Evolutionary conservation across 2,888 invertebrate species (phyloP).

Genomic region (Pristionchus mayeri): DNA sequence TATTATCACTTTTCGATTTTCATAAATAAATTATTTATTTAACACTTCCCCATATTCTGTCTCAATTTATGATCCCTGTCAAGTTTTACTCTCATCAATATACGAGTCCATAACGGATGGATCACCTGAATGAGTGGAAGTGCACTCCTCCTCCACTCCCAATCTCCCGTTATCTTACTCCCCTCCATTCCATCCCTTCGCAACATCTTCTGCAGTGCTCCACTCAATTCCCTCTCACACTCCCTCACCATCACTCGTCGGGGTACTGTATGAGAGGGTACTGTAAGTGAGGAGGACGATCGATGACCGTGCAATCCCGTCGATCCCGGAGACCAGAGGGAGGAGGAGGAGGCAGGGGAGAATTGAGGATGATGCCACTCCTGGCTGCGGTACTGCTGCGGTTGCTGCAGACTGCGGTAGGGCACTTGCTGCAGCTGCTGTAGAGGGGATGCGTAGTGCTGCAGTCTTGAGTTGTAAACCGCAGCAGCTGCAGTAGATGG

Average conservation of each 20-base stretch:
- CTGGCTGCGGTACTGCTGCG: not conserved
- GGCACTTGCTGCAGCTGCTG: slow-evolving; percentile 4
- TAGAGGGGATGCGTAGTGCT: not conserved
- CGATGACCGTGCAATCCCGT: not conserved
- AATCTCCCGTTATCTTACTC: not conserved
- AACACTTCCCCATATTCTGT: not conserved
- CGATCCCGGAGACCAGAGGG: slow-evolving; percentile 13
- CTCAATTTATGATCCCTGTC: not conserved
- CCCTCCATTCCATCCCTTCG: slow-evolving; percentile 21
- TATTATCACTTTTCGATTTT: not conserved
- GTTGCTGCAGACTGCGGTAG: not conserved
- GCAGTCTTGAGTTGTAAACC: not conserved
- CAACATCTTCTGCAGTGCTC: slow-evolving; percentile 44
- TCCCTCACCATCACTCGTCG: slow-evolving; percentile 38
- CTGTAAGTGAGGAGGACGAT: slow-evolving; percentile 17
- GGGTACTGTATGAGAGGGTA: slow-evolving; percentile 27
- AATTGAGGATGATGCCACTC: not conserved
- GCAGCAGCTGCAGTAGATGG: not conserved
- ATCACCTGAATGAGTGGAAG: slow-evolving; percentile 28
- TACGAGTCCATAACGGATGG: not conserved
- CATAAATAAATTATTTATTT: not conserved
- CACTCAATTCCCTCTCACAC: slow-evolving; percentile 23
- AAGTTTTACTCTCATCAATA: not conserved
- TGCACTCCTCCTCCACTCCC: slow-evolving; percentile 38
- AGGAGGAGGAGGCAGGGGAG: not conserved